Base-by-base conservation (phyloP, 2,797 vertebrate species). In the Anableps anableps region DNA sequence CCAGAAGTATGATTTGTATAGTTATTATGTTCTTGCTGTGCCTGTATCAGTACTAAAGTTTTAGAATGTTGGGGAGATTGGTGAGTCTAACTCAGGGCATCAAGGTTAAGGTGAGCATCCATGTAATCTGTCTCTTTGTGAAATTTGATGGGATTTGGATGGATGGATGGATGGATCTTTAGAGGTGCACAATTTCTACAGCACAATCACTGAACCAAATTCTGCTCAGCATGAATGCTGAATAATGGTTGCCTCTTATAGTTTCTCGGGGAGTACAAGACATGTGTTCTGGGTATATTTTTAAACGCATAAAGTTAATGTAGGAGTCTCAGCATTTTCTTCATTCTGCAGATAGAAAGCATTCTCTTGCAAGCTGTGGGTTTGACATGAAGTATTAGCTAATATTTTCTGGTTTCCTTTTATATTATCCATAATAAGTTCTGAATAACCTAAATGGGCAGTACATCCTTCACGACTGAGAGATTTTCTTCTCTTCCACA, bases 351-450 rank as follows among this genome's bases (percentile, higher is more conserved):
- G 8, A 77, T 41, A 62, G 29, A 17, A 50, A 66, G 8, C 19
- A 70, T 74, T 78, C 74, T 50, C 53, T 36, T 36, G 5, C 62
- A 74, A 77, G 53, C 66, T 60, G 26, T 76, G 62, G 1, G 38
- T 82, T 34, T 82, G 73, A 80, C 73, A 79, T 66, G 26, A 78
- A 36, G 13, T 43, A 74, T 82, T 13, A 76, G 38, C 36, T 51
- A 68, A 76, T 74, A 85, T 80, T 66, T 87, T 41, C 64, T 47
- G 0, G 9, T 21, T 72, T 72, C 82, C 38, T 76, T 85, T 68
- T 48, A 72, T 66, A 80, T 86, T 38, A 77, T 43, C 55, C 80
- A 51, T 82, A 78, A 82, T 87, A 86, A 76, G 64, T 23, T 36
- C 55, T 23, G 36, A 84, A 77, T 48, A 71, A 78, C 9, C 38